Percentiles rank a stretch among this genome's conserved stretches.
These are phyloP conservation scores for Ahaetulla prasina DNA, from an alignment of 2,113 vertebrate genomes.

Conservation along the genomic window DNA sequence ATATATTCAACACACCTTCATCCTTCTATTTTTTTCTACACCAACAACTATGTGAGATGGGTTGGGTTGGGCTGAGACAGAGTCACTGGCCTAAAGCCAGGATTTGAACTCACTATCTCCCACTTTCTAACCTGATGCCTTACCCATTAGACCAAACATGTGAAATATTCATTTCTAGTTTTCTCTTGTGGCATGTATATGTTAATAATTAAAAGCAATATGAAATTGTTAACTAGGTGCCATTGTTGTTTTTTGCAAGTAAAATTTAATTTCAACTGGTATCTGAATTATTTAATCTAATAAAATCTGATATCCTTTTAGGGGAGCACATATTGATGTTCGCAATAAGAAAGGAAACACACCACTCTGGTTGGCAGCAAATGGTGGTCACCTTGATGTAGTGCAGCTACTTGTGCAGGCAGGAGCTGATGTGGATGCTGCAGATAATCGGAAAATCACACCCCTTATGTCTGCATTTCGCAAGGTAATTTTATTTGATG, in stretches of 20 bases:
- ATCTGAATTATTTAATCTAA: not conserved
- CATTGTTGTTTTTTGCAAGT: not conserved
- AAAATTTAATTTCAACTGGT: not conserved
- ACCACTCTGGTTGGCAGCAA: slow-evolving; percentile 96
- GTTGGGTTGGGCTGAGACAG: not conserved
- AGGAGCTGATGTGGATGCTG: slow-evolving; percentile 93
- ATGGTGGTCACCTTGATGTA: slow-evolving; percentile 95
- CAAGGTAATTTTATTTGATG: slow-evolving; percentile 73
- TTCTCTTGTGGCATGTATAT: not conserved
- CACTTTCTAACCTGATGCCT: not conserved
- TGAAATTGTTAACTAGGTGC: not conserved
- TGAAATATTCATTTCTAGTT: not conserved
- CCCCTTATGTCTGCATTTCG: slow-evolving; percentile 98
- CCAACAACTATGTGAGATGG: not conserved
- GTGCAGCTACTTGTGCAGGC: slow-evolving; percentile 94
- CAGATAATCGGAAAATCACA: slow-evolving; percentile 97
- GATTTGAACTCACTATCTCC: not conserved
- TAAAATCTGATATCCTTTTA: slow-evolving; percentile 45
- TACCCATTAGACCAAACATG: not conserved
- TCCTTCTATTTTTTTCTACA: not conserved
- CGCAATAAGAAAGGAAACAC: slow-evolving; percentile 99
- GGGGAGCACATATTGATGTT: slow-evolving; percentile 95
- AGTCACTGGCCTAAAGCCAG: not conserved
- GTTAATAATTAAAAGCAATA: not conserved
- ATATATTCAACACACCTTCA: not conserved